Evolutionary conservation across 2,113 vertebrate genomes (phyloP).

Genomic region (Diadophis punctatus): DNA sequence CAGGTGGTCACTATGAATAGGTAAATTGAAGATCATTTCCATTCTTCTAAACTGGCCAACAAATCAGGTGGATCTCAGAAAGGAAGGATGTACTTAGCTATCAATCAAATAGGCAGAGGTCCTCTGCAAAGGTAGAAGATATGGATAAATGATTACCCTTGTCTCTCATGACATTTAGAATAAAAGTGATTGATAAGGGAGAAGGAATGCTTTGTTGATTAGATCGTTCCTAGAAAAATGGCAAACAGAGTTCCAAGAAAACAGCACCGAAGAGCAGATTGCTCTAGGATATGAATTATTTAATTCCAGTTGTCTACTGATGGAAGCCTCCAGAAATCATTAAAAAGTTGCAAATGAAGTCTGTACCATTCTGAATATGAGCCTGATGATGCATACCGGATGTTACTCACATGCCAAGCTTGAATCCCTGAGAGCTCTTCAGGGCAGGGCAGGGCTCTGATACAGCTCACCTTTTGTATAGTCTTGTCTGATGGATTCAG

Average conservation of each 20-base stretch:
- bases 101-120: not conserved
- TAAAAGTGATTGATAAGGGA: not conserved
- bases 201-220: not conserved
- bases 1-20: not conserved
- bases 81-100: not conserved
- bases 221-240: not conserved
- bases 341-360: accelerated
- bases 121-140: not conserved
- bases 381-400: not conserved
- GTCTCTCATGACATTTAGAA: not conserved
- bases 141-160: not conserved
- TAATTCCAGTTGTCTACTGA: no score
- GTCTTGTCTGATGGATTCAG: not conserved
- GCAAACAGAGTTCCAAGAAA: not conserved
- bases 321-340: not conserved
- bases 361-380: not conserved
- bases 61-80: not conserved
- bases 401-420: accelerated
- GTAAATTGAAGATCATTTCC: not conserved
- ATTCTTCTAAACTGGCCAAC: not conserved
- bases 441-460: conserved; percentile 18
- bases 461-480: not conserved
- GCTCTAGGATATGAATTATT: accelerated
- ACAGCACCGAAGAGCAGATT: not conserved
- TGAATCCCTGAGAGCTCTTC: not conserved